phyloP scores from a whole-genome alignment of 1,140 invertebrate genomes.

The Tetragnatha versicolor region DNA sequence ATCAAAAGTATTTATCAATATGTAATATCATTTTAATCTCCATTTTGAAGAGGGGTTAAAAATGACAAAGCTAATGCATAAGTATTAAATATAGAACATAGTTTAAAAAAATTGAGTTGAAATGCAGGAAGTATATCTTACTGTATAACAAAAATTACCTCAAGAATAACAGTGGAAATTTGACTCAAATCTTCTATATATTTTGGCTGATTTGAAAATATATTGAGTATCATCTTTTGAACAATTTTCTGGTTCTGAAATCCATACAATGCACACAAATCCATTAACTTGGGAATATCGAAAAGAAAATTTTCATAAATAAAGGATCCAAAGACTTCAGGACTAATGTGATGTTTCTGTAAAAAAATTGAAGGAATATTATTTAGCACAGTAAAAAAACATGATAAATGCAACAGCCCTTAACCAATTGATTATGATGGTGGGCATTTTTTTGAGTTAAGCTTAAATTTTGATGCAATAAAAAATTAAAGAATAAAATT shows the following conservation, averaged over 20 bases:
- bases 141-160: conserved; percentile 58
- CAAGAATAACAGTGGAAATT: conserved; percentile 65
- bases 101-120: neutral
- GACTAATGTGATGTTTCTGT: conserved; percentile 72
- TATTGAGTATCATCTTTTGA: conserved; percentile 71
- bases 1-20: neutral
- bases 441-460: too few species aligned
- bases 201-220: conserved; percentile 75
- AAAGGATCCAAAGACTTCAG: conserved; percentile 72
- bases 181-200: conserved; percentile 74
- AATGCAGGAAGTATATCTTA: neutral
- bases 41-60: neutral
- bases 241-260: conserved; percentile 72
- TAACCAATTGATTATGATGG: too few species aligned
- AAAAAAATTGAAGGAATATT: conserved; percentile 57
- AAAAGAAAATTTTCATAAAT: conserved; percentile 82
- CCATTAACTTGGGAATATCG: conserved; percentile 81
- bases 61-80: neutral
- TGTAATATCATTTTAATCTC: neutral
- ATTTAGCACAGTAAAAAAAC: too few species aligned
- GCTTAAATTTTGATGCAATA: too few species aligned
- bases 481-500: too few species aligned
- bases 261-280: conserved; percentile 78
- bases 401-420: too few species aligned
- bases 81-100: neutral